phyloP scores from a whole-genome alignment of 1,140 invertebrate species.

The Tetramorium parvispinum region DNA sequence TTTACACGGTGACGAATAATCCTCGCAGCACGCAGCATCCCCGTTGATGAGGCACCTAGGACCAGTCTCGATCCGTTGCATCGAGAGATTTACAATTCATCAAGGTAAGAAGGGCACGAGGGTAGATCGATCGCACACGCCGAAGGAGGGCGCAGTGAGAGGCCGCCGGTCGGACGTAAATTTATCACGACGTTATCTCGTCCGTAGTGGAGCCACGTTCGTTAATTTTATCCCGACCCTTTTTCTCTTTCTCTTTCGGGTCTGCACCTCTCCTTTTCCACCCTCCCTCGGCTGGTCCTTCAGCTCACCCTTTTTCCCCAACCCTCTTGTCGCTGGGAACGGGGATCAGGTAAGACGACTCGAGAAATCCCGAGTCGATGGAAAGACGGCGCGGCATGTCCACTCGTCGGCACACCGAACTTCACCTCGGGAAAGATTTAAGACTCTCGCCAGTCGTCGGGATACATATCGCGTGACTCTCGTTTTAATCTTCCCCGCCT shows the following conservation, averaged over 20 bases:
- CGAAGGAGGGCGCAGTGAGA: conserved; percentile 65
- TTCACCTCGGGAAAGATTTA: conserved; percentile 20
- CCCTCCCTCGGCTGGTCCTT: conserved; percentile 4
- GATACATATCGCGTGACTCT: conserved; percentile 31
- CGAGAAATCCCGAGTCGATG: conserved; percentile 49
- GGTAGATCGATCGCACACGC: conserved; percentile 72
- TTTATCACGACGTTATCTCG: conserved; percentile 83
- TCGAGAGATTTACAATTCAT: conserved; percentile 60
- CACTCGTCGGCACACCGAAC: conserved; percentile 44
- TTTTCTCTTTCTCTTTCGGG: conserved; percentile 11
- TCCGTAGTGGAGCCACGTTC: conserved; percentile 73
- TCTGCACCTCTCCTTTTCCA: neutral
- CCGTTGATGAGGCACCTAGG: conserved; percentile 11
- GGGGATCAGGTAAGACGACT: conserved; percentile 59
- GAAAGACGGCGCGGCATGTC: neutral
- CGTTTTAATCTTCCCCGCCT: neutral
- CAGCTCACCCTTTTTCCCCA: conserved; percentile 21
- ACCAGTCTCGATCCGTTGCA: conserved; percentile 11
- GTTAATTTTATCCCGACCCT: conserved; percentile 77
- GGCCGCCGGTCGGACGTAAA: conserved; percentile 74
- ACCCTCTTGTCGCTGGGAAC: conserved; percentile 14
- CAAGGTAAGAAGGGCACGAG: conserved; percentile 62
- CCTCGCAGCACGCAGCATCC: neutral
- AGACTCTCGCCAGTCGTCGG: neutral
- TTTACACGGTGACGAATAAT: conserved; percentile 5